Evolutionary conservation across 2,888 invertebrate genomes (phyloP).

Genomic region (Epistrophe eligans): DNA sequence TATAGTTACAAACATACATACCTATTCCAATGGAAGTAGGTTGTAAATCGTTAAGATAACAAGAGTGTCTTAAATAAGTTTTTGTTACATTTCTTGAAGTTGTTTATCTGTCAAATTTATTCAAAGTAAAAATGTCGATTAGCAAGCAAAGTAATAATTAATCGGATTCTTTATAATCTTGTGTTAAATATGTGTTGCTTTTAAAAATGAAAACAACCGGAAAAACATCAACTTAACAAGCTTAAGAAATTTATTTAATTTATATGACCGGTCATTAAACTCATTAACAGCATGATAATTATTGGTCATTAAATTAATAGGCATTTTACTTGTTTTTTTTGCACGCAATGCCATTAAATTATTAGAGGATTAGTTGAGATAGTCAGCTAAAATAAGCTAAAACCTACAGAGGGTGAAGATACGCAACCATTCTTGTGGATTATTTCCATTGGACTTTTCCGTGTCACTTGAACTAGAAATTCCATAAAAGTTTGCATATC

Average conservation of each 20-base stretch:
- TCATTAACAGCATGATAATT: conserved; percentile 18
- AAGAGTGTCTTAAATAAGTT: conserved; percentile 37
- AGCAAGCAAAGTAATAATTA: neutral
- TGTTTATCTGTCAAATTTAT: conserved; percentile 20
- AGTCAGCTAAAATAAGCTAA: neutral
- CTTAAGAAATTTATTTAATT: conserved; percentile 25
- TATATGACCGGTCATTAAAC: conserved; percentile 35
- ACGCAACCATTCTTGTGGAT: too few relatives aligned
- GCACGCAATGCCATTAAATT: neutral
- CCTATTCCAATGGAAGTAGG: conserved; percentile 50
- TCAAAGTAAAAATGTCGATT: neutral
- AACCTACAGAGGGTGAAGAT: neutral
- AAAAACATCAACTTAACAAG: conserved; percentile 5
- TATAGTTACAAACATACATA: neutral
- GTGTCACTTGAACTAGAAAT: too few relatives aligned
- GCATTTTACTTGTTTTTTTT: conserved; percentile 1
- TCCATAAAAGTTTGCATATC: too few relatives aligned
- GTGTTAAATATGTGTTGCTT: neutral
- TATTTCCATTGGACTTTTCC: too few relatives aligned
- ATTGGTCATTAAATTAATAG: conserved; percentile 29
- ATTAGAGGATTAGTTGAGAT: neutral
- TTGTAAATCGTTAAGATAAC: conserved; percentile 39
- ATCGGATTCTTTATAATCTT: neutral
- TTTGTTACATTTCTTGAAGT: conserved; percentile 20
- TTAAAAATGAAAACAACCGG: neutral